Conservation (phyloP, 2,113 vertebrate species). For the Meriones unguiculatus region DNA sequence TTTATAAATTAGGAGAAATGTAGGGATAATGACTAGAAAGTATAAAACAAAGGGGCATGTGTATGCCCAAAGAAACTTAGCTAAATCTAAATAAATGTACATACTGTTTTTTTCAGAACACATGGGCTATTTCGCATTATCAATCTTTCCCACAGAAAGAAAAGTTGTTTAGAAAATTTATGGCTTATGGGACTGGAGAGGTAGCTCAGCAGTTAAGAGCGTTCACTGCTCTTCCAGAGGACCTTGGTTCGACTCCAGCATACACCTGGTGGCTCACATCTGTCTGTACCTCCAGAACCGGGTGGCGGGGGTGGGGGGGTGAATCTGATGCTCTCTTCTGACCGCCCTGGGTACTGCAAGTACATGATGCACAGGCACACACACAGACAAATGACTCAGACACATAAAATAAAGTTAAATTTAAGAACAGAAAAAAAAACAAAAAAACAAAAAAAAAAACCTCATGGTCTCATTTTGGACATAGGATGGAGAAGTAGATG, state of each 20-base stretch:
- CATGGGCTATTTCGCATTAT: background rate
- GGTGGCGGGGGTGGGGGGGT: too few species aligned
- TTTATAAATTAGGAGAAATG: background rate
- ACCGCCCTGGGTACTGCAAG: background rate
- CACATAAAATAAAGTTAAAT: background rate
- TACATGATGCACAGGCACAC: background rate
- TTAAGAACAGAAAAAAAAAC: background rate
- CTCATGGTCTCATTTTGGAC: constrained; percentile 73
- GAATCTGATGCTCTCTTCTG: background rate
- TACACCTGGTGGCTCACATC: too few species aligned
- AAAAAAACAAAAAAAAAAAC: background rate
- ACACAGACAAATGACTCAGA: background rate
- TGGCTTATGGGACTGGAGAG: background rate
- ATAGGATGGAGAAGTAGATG: constrained; percentile 86
- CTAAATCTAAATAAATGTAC: background rate
- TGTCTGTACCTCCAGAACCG: background rate
- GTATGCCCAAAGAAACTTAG: background rate
- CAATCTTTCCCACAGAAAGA: constrained; percentile 26
- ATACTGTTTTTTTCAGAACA: background rate
- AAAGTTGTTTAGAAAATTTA: background rate
- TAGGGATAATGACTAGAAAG: background rate
- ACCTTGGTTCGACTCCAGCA: background rate
- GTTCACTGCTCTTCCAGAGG: background rate
- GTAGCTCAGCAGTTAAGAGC: background rate
- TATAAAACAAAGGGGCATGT: background rate